These are phyloP conservation scores for Eutolmus rufibarbis DNA, from an alignment of 2,888 invertebrate genomes.

Conservation along the genomic window DNA sequence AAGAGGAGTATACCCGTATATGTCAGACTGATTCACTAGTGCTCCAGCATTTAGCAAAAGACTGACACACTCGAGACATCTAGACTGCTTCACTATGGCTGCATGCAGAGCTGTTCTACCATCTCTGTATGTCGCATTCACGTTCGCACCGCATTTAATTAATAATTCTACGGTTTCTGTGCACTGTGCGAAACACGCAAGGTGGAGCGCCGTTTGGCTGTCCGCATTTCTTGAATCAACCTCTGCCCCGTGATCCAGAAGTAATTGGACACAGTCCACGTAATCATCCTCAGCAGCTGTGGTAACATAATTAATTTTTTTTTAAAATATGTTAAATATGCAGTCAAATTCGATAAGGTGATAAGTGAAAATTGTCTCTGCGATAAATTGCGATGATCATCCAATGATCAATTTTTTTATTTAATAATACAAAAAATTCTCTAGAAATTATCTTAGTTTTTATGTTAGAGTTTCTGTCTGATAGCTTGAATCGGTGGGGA, in stretches of 20 bases:
- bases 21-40: constrained; percentile 77
- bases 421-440: no score
- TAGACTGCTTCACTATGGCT: constrained; percentile 79
- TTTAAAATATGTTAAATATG: background rate
- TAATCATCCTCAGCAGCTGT: constrained; percentile 85
- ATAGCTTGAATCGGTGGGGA: background rate
- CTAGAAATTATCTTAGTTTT: no score
- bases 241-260: constrained; percentile 78
- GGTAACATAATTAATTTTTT: background rate
- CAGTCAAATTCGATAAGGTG: no score
- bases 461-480: background rate
- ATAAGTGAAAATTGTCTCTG: no score
- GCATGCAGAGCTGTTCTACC: constrained; percentile 82
- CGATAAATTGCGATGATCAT: no score
- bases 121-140: constrained; percentile 73
- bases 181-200: constrained; percentile 82
- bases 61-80: constrained; percentile 72
- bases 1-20: constrained; percentile 83
- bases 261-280: constrained; percentile 75
- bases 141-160: constrained; percentile 71
- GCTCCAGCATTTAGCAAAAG: constrained; percentile 72
- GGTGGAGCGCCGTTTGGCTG: constrained; percentile 83
- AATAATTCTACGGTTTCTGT: constrained; percentile 77
- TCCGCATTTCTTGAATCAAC: constrained; percentile 78
- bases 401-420: no score